phyloP scores from a whole-genome alignment of 2,797 vertebrate species.

The Cirrhinus mrigala region DNA sequence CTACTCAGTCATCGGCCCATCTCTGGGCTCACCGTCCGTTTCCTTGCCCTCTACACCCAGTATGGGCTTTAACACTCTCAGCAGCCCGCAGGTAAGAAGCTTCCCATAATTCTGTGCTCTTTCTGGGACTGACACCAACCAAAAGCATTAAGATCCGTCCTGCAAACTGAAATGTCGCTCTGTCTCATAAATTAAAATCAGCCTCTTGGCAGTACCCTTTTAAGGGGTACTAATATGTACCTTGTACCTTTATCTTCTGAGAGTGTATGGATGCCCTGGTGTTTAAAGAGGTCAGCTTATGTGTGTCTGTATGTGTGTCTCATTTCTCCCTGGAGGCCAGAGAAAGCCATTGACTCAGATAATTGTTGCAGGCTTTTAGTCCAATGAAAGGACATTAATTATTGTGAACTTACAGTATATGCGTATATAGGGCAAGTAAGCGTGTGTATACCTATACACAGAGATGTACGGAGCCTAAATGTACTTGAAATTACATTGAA shows the following conservation, averaged over 20 bases:
- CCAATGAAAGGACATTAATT: slow-evolving; percentile 31
- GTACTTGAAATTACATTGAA: neutral
- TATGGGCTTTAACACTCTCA: slow-evolving; percentile 83
- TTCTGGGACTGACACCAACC: too few species aligned
- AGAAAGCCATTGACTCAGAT: slow-evolving; percentile 27
- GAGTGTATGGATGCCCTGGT: slow-evolving; percentile 3
- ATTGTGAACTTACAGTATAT: neutral
- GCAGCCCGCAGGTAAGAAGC: slow-evolving; percentile 85
- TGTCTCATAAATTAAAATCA: neutral
- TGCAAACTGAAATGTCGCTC: neutral
- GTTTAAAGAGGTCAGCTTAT: slow-evolving; percentile 28
- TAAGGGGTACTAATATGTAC: neutral
- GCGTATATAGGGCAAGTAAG: neutral
- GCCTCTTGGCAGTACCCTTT: neutral
- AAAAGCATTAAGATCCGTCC: neutral
- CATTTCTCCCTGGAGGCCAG: slow-evolving; percentile 29
- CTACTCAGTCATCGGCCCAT: slow-evolving; percentile 88
- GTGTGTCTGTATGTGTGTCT: neutral
- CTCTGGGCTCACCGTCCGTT: slow-evolving; percentile 82
- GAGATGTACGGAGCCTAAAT: neutral
- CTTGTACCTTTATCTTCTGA: neutral
- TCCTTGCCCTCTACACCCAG: slow-evolving; percentile 83
- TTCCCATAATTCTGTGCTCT: neutral
- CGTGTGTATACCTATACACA: neutral
- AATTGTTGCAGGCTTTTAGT: slow-evolving; percentile 26